A percentile compares a stretch with the other conserved stretches of the same genome.
phyloP scores from a whole-genome alignment of 1,140 invertebrate genomes.

The Whitmania pigra region DNA sequence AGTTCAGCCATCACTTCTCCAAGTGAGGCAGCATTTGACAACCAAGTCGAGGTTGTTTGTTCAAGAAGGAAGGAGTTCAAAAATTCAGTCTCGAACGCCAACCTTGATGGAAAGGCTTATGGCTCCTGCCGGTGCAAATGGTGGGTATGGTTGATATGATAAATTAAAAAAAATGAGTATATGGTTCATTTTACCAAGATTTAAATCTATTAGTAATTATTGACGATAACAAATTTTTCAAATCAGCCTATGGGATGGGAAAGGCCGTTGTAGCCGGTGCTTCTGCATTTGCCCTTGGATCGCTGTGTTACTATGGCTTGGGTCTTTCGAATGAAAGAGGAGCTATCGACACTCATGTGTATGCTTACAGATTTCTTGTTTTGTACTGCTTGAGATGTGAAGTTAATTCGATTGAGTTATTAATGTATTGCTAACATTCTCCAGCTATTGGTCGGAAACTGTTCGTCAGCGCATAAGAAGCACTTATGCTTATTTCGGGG shows the following conservation, averaged over 20 bases:
- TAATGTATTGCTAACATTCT: conserved; percentile 14
- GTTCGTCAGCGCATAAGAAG: conserved; percentile 73
- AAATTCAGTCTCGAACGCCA: conserved; percentile 13
- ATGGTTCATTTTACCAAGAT: too few relatives aligned
- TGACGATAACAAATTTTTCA: too few relatives aligned
- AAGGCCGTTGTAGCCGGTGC: conserved; percentile 73
- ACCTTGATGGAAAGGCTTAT: conserved; percentile 43
- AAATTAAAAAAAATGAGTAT: too few relatives aligned
- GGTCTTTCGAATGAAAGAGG: conserved; percentile 67
- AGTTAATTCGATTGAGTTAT: too few relatives aligned
- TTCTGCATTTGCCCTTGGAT: conserved; percentile 73
- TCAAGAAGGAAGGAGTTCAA: conserved; percentile 11
- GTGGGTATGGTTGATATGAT: conserved; percentile 32
- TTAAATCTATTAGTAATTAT: too few relatives aligned
- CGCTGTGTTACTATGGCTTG: conserved; percentile 88
- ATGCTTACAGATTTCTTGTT: conserved; percentile 25
- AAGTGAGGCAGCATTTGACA: conserved; percentile 29
- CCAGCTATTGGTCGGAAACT: conserved; percentile 82
- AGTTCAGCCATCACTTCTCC: conserved; percentile 23
- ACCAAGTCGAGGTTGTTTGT: conserved; percentile 27
- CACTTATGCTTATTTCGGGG: conserved; percentile 88
- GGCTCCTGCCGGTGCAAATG: conserved; percentile 45
- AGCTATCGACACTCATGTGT: conserved; percentile 67
- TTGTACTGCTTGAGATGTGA: conserved; percentile 8
- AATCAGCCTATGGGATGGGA: conserved; percentile 67